Base-by-base conservation (phyloP, 2,797 vertebrate genomes). In the Lithobates pipiens region DNA sequence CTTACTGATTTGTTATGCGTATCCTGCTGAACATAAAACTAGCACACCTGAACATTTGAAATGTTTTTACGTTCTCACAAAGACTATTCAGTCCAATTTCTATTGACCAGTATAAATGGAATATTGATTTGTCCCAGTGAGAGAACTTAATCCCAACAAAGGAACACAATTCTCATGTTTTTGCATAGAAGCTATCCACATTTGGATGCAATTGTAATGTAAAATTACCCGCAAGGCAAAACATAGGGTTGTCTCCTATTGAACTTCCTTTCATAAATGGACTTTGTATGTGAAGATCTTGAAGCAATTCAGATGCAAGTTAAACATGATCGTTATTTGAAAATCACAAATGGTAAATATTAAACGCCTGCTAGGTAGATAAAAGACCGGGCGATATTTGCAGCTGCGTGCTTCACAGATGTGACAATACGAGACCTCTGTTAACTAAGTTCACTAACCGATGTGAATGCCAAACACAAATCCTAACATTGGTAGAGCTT, bases 291-390 rank as follows among this genome's bases (percentile, higher is more conserved):
- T 42, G 13, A 76, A 81, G 73, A 81, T 83, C 80, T 86, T 86
- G 85, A 86, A 86, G 70, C 80, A 86, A 86, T 86, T 86, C 80
- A 68, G 15, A 75, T 25, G 36, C 70, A 83, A 86, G 80, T 83
- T 86, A 86, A 86, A 86, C 85, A 83, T 75, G 80, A 83, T 86
- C 76, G 42, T 77, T 83, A 83, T 61, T 86, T 86, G 80, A 70
- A 83, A 83, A 82, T 86, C 80, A 83, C 85, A 86, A 83, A 76
- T 86, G 85, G 76, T 79, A 86, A 83, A 83, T 80, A 86, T 83
- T 86, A 86, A 74, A 50, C 36, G 61, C 54, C 74, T 78, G 67
- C 27, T 50, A 57, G 72, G 42, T 23, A 86, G 76, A 86, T 78
- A 69, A 83, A 86, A 83, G 75, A 25, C 74, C 4, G 25, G 67